These are phyloP conservation scores for Entomobrya multifasciata DNA, from an alignment of 2,888 invertebrate genomes.

Conservation along the genomic window DNA sequence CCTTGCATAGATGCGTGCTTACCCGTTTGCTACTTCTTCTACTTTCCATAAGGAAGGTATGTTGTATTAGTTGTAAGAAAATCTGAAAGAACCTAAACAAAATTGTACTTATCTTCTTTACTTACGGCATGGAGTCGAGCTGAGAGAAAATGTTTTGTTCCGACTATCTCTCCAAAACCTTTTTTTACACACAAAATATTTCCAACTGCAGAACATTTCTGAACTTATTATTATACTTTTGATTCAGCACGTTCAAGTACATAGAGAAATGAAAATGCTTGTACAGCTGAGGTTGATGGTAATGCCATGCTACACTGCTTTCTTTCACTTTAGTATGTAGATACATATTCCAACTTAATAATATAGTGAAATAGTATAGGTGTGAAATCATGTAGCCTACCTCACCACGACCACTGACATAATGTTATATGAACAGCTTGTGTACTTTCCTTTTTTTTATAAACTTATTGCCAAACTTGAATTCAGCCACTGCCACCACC, in stretches of 20 bases:
- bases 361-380: no score
- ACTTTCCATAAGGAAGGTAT: no score
- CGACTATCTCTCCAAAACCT: neutral
- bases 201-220: slow-evolving; percentile 64
- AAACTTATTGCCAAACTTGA: neutral
- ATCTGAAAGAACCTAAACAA: neutral
- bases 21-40: no score
- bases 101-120: slow-evolving; percentile 4
- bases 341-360: no score
- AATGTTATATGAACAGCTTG: slow-evolving; percentile 21
- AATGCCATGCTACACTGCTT: slow-evolving; percentile 27
- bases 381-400: no score
- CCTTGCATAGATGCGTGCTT: no score
- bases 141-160: slow-evolving; percentile 14
- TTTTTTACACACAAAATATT: slow-evolving; percentile 45
- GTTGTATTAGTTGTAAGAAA: no score
- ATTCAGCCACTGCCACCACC: slow-evolving; percentile 3
- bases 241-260: slow-evolving; percentile 61
- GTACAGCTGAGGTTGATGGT: slow-evolving; percentile 34
- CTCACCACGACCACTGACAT: neutral
- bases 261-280: slow-evolving; percentile 49
- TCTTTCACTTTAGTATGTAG: no score
- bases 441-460: neutral
- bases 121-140: slow-evolving; percentile 5
- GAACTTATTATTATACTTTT: slow-evolving; percentile 57